Base-by-base conservation (phyloP, 92 coral and sea anemone genomes). In the Parazoanthus atlanticus region DNA sequence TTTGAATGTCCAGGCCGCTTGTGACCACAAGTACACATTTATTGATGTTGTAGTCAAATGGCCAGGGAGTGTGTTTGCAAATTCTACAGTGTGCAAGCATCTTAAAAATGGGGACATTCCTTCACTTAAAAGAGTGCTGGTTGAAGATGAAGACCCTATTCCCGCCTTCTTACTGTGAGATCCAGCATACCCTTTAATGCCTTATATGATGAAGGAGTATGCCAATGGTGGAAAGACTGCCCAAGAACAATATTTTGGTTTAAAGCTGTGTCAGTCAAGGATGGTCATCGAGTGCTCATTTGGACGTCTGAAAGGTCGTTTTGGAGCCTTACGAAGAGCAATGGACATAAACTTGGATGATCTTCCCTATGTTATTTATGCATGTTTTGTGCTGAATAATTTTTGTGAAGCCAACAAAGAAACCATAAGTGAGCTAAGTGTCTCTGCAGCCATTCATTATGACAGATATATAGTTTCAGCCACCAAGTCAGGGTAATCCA, bases 161-260 rank as follows among this genome's bases (percentile, higher is more conserved):
- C 31, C 79, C 7, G 54, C n/a, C 23, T 75, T 75, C 79, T 47
- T 38, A 47, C 54, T 75, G 25, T 54, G 54, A 41, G 93, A 91
- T 82, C 93, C 96, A 36, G 93, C 96, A 92, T 88, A 94, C 64
- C 90, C 93, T 31, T 85, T 90, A 34, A 94, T 94, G 88, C 93
- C 91, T 16, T 94, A 90, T 78, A 15, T 94, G 32, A 92, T 92
- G 93, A 94, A 94, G 78, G 96, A 93, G 84, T 89, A 93, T n/a
- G 25, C 92, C 79, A 91, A 89, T 89, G 94, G 92, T 12, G 38
- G 82, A 28, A 78, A 78, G 52, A 78, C 65, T 78, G 82, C 29
- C 49, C 82, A 78, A 43, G 66, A 77, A 49, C 69, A 81, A 36
- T 81, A 81, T 81, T 81, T 81, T 47, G 85, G 85, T n/a, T n/a